phyloP scores from a whole-genome alignment of 1,140 invertebrate species.

The Spodoptera litura region DNA sequence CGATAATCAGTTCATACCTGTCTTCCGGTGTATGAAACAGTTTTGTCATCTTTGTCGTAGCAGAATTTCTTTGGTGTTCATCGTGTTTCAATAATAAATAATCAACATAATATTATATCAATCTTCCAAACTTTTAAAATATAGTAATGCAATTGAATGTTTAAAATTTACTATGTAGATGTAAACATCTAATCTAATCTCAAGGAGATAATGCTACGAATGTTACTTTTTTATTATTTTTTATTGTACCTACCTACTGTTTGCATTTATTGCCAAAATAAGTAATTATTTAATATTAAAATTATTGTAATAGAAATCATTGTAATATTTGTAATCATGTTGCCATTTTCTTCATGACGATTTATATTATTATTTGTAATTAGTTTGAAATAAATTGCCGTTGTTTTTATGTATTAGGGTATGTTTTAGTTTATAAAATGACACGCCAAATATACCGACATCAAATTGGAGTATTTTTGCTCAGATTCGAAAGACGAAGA shows the following conservation, averaged over 20 bases:
- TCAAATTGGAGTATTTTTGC: constrained; percentile 24
- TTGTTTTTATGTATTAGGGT: constrained; percentile 32
- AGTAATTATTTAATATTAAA: constrained; percentile 48
- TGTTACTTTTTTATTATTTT: constrained; percentile 35
- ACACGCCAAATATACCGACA: constrained; percentile 43
- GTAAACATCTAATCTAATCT: constrained; percentile 36
- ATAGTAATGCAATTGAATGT: constrained; percentile 30
- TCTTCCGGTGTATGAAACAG: constrained; percentile 32
- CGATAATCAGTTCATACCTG: constrained; percentile 30
- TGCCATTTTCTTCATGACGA: constrained; percentile 54
- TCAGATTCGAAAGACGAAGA: constrained; percentile 10
- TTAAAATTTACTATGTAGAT: constrained; percentile 23
- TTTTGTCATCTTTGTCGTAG: constrained; percentile 21
- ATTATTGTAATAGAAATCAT: constrained; percentile 45
- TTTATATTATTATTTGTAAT: constrained; percentile 44
- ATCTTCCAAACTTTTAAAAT: constrained; percentile 35
- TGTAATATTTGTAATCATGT: constrained; percentile 49
- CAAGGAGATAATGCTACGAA: constrained; percentile 42
- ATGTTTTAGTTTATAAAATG: constrained; percentile 32
- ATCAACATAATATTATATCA: constrained; percentile 14
- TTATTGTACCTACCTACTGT: constrained; percentile 37
- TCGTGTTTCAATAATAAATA: constrained; percentile 34
- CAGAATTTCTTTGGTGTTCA: constrained; percentile 35
- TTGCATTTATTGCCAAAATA: constrained; percentile 46
- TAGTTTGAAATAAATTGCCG: constrained; percentile 47